Evolutionary conservation across 2,113 vertebrate species (phyloP), one percentile per base, ranked within the genome.

Genomic region (Cyprinodon variegatus): DNA sequence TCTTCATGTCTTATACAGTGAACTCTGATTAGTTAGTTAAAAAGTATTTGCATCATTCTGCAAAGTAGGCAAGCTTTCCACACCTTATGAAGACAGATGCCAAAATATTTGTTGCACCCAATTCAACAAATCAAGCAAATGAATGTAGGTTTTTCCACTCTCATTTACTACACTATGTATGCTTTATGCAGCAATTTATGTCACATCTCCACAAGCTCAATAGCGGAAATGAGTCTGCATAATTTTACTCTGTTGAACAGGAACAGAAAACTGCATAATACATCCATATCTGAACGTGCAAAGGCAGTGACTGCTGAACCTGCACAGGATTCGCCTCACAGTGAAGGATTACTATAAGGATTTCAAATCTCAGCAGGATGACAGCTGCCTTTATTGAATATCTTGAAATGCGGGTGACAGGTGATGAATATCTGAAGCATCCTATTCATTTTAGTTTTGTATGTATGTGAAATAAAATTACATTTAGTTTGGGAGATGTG

Each of bases 381-480:
- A 76, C 76, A 82, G 36, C 22, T 3, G 43, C n/a, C 74, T 79
- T 57, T 69, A 81, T 85, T 85, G 82, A 76, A 81, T 85, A 69
- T 37, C 75, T 60, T 69, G 65, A 84, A 84, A 86, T 70, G 20
- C 79, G 59, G 40, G 69, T 74, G 82, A 88, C 77, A 68, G 38
- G 70, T 68, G 81, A 88, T 81, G 78, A 87, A 75, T 76, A 84
- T 83, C 77, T 65, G 64, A 77, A 68, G n/a, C 69, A 10, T 74
- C 46, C 37, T 63, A 74, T 85, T 86, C 67, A 66, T 78, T 88
- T 86, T 89, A 83, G 85, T 72, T 29, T 29, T 74, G 64, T 76
- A 75, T 68, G 20, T 66, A 46, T 48, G 71, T 78, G 74, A 63
- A 79, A 76, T 84, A 69, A 87, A 76, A 76, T 70, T 61, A n/a